Evolutionary conservation across 2,113 vertebrate species (phyloP).

Genomic region (Trichechus manatus): DNA sequence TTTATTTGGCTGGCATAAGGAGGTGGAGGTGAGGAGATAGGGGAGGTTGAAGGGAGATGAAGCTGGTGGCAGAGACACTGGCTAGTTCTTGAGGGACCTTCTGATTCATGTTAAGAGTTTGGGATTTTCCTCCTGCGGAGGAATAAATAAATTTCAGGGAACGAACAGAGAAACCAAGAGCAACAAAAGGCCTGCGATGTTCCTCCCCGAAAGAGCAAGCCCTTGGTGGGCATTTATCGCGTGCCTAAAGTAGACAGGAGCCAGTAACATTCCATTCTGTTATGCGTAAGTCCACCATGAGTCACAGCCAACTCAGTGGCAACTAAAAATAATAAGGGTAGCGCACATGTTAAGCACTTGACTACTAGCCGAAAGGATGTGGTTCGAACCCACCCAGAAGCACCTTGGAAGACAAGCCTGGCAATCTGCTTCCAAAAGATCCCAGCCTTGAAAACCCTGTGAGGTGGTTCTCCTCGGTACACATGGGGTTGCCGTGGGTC

Average conservation of each 20-base stretch:
- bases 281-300: not conserved
- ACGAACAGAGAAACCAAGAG: not conserved
- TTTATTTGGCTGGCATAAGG: not conserved
- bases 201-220: not conserved
- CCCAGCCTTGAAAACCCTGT: not conserved
- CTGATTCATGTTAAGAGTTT: not conserved
- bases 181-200: not conserved
- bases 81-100: not conserved
- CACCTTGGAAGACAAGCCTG: not conserved
- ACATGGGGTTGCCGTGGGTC: not conserved
- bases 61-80: not conserved
- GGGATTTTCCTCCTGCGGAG: not conserved
- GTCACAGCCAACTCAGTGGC: not conserved
- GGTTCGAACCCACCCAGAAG: not conserved
- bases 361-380: not conserved
- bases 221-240: accelerated
- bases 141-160: not conserved
- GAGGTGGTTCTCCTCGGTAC: not conserved
- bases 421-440: not conserved
- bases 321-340: not conserved
- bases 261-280: not conserved
- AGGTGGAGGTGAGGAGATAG: accelerated
- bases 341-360: not conserved
- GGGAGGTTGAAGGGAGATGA: not conserved
- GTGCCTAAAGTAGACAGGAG: accelerated